These are phyloP conservation scores for Bagarius yarrelli DNA, from an alignment of 2,113 vertebrate species.

Conservation along the genomic window DNA sequence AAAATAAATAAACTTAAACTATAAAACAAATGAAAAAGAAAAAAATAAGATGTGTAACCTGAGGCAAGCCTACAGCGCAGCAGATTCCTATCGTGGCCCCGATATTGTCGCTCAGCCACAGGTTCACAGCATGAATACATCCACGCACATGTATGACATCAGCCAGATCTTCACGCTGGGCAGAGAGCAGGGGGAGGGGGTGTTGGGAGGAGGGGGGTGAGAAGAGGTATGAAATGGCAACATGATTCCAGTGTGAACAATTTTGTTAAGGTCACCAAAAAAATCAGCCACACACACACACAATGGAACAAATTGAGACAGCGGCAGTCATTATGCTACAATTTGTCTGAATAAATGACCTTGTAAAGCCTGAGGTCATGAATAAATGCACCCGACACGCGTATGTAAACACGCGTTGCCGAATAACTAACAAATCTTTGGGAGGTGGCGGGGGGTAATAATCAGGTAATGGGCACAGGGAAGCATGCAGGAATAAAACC, in stretches of 20 bases:
- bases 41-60: constrained; percentile 69
- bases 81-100: constrained; percentile 77
- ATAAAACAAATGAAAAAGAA: too few relatives aligned
- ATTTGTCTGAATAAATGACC: constrained; percentile 30
- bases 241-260: background rate
- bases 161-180: constrained; percentile 78
- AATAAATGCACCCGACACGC: constrained; percentile 12
- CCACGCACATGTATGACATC: constrained; percentile 81
- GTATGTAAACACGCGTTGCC: background rate
- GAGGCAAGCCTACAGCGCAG: constrained; percentile 80
- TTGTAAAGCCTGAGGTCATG: background rate
- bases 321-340: constrained; percentile 7
- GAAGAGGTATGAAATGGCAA: background rate
- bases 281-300: background rate
- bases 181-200: background rate
- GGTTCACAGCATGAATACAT: constrained; percentile 85
- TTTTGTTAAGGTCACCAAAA: background rate
- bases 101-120: constrained; percentile 88
- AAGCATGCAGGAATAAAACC: background rate
- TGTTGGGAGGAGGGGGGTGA: background rate
- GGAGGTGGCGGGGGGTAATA: background rate
- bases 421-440: background rate
- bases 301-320: constrained; percentile 27
- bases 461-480: background rate
- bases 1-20: background rate